phyloP scores from a whole-genome alignment of 2,113 vertebrate genomes.

The Cariama cristata region DNA sequence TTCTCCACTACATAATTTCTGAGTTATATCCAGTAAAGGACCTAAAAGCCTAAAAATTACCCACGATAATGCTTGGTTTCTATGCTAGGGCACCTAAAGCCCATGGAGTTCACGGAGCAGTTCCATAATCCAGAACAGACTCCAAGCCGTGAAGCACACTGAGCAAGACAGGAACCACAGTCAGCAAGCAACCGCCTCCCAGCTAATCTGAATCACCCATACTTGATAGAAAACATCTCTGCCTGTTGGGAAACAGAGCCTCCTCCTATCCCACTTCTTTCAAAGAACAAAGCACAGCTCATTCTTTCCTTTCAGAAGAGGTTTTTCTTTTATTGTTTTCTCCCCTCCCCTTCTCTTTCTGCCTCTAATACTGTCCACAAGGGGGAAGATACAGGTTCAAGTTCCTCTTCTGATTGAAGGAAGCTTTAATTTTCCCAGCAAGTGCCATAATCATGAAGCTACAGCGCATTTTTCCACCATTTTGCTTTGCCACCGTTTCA shows the following conservation, averaged over 20 bases:
- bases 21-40: neutral
- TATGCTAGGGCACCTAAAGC: neutral
- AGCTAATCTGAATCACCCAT: neutral
- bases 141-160: neutral
- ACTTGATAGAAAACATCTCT: neutral
- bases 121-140: neutral
- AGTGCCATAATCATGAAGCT: neutral
- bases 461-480: neutral
- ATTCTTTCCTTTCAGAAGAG: neutral
- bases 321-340: neutral
- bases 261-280: neutral
- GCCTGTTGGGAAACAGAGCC: neutral
- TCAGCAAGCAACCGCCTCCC: neutral
- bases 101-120: neutral
- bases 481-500: neutral
- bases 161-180: neutral
- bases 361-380: neutral
- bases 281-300: neutral
- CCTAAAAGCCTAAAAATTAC: neutral
- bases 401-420: neutral
- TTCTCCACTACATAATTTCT: constrained; percentile 18
- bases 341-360: neutral
- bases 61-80: neutral
- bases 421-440: neutral
- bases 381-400: neutral